Base-by-base conservation (phyloP, 2,113 vertebrate genomes). In the Dissostichus mawsoni region DNA sequence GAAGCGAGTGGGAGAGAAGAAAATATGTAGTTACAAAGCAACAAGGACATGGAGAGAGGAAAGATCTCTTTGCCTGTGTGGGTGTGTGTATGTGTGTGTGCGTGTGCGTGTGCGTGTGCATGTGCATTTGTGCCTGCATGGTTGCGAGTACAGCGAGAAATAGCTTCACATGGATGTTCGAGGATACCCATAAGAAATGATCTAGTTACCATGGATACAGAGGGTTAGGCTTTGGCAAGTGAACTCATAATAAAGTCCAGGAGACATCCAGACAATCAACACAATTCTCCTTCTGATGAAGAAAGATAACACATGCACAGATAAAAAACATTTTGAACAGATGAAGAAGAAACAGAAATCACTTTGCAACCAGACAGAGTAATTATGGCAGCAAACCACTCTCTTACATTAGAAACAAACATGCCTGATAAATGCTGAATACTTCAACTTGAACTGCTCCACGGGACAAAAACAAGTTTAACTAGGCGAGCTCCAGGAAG, bases 121-220 rank as follows among this genome's bases (percentile, higher is more conserved):
- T 51, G 33, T 61, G 53, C 10, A 7, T 78, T 8, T 20, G 23
- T 68, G 68, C 18, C 14, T 57, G 41, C 52, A 45, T 63, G 50
- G 36, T n/a, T 74, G 44, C 8, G 47, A 18, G 17, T n/a, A 62
- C 52, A 80, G 69, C 11, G 12, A 84, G 64, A 76, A 55, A 78
- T 64, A 80, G 83, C 81, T 83, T 81, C 72, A 64, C 69, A 80
- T 57, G 74, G 73, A 87, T 69, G 76, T 82, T 75, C 59, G 61
- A 81, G 78, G 75, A 78, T 44, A 83, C 57, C 69, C 75, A 68
- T 66, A 71, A 77, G 85, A 81, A 85, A 78, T 69, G 52, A 64
- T 83, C 47, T 67, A 82, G 92, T 92, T 92, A 66, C 92, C 89
- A 92, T 93, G 90, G 92, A 86, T 81, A 93, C 92, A 41, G 73